These are phyloP conservation scores for Achatina immaculata DNA, from an alignment of 1,140 invertebrate species.

Conservation along the genomic window DNA sequence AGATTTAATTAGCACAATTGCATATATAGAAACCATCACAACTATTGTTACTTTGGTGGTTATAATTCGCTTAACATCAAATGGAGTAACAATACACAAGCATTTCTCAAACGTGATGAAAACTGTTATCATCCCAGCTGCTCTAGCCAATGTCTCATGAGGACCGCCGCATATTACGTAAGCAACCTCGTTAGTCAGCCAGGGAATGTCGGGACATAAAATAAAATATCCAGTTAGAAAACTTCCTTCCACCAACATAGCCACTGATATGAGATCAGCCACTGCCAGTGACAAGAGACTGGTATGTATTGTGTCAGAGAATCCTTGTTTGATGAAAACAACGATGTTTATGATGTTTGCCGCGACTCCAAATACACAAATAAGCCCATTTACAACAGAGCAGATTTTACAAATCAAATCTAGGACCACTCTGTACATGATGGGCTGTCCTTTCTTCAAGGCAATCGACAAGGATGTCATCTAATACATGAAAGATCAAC, in stretches of 20 bases:
- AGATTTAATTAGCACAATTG: not conserved
- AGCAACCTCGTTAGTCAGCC: not conserved
- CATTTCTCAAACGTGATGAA: not conserved
- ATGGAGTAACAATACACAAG: not conserved
- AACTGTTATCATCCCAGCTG: not conserved
- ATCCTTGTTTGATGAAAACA: no score
- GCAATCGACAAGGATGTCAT: no score
- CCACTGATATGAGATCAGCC: not conserved
- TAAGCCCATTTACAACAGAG: no score
- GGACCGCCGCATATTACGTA: not conserved
- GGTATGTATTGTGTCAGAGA: not conserved
- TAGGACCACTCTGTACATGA: no score
- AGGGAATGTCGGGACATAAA: not conserved
- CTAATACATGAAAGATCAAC: no score
- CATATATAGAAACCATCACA: not conserved
- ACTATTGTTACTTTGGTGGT: not conserved
- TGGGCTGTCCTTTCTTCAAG: no score
- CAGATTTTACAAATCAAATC: no score
- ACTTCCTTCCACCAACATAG: not conserved
- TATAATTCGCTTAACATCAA: not conserved
- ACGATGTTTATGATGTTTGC: no score
- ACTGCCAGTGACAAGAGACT: not conserved
- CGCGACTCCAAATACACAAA: no score
- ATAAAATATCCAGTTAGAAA: not conserved
- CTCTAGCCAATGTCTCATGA: not conserved